Base-by-base conservation (phyloP, 2,113 vertebrate genomes). In the Theropithecus gelada region DNA sequence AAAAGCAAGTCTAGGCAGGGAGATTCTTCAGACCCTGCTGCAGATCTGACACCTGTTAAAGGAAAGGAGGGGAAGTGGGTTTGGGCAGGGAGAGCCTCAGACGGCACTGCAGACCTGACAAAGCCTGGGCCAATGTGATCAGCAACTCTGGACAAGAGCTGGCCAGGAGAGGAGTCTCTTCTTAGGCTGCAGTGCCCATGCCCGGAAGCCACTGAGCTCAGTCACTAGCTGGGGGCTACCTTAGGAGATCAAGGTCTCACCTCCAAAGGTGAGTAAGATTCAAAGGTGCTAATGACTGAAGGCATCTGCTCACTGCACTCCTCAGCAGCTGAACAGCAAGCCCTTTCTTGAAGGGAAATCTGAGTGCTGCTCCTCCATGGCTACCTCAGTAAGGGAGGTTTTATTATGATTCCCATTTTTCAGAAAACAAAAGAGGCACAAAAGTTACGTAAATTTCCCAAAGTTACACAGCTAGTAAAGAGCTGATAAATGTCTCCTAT, bases 21-120 rank as follows among this genome's bases (percentile, higher is more conserved):
- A 27, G 35, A 10, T 6, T 48, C 27, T 55, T 80, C 38, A 88
- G 82, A 35, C 2, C 57, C 22, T 73, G 12, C 5, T 40, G 81
- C 27, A 79, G 16, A 76, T 57, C 25, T 78, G 59, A 78, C 9
- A 5, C 17, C 32, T 55, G 14, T 30, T 35, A 50, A 70, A 35
- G 20, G 38, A 40, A 52, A 73, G 32, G 68, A 23, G 27, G 50
- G 68, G 32, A 1, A 35, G 30, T 43, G n/a, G 43, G 30, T n/a
- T 25, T 13, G 85, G n/a, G 25, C 2, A 4, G 3, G 32, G 18
- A 10, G 18, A 76, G 68, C 3, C 76, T 81, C 45, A 43, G 80
- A 73, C 22, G 8, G 5, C 1, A 1, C 2, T 3, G n/a, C n/a
- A 8, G 9, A n/a, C 25, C 8, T n/a, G 45, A 35, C 55, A 35